Base-by-base conservation (phyloP, 2,797 vertebrate species). In the Hoplostethus atlanticus region DNA sequence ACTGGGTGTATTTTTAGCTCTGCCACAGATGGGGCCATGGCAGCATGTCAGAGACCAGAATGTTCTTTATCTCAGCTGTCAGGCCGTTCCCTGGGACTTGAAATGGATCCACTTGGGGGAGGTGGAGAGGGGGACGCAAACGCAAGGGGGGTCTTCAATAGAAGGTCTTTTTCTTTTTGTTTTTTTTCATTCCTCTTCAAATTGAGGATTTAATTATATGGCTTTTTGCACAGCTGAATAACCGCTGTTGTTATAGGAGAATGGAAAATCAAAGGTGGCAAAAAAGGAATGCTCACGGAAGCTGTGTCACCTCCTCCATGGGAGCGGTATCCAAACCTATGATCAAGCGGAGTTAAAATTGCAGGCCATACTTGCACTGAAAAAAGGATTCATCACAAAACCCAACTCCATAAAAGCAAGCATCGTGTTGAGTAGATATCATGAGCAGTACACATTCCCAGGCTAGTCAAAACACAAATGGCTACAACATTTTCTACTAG, bases 31-130 rank as follows among this genome's bases (percentile, higher is more conserved):
- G 89, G 86, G 82, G 63, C 79, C 70, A 8, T 84, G 87, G 88
- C 84, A 86, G 80, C 84, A 25, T 88, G 84, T 89, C 88, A 87
- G 79, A 76, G 80, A 81, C 87, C 85, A 89, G 88, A 89, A 89
- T 91, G 90, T 92, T 92, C 90, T 92, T 92, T 81, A 92, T 91
- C 87, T 90, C 87, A 87, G 88, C 87, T 92, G 90, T 88, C 89
- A 81, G 77, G 66, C 54, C 53, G 4, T 53, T 79, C 54, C 67
- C 51, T 5, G 6, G 44, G 64, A 86, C 80, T 28, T 68, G 71
- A 79, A 71, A 87, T 76, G 82, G 73, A 90, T 76, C 79, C 82
- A 71, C 77, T 76, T 40, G 40, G 44, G 28, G 38, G 38, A 16
- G 30, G 38, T 9, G 56, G 17, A 10, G 34, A 54, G 15, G 15